Evolutionary conservation across 2,797 vertebrate species (phyloP).

Genomic region (Picus viridis): DNA sequence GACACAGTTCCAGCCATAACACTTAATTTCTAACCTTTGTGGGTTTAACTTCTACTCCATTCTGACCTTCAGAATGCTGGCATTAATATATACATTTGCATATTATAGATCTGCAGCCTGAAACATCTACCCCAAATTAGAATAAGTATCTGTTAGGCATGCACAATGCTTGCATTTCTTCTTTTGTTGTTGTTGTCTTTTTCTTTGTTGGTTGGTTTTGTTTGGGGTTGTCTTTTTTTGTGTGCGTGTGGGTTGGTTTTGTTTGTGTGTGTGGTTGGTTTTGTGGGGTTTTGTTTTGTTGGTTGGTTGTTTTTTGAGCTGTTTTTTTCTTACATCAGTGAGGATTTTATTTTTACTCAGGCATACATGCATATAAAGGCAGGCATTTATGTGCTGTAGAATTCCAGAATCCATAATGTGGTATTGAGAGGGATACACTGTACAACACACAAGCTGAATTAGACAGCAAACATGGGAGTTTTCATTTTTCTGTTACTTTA

Average conservation of each 20-base stretch:
- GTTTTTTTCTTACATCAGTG: not conserved
- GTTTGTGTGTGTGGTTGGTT: no score
- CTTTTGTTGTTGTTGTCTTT: fast-evolving
- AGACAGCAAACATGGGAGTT: not conserved
- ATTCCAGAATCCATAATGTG: not conserved
- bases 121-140: not conserved
- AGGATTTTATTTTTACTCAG: not conserved
- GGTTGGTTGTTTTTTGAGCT: no score
- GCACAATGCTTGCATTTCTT: not conserved
- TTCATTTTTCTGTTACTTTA: slow-evolving; percentile 17
- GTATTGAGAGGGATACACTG: not conserved
- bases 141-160: not conserved
- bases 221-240: fast-evolving
- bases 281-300: not conserved
- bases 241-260: no score
- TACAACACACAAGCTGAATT: not conserved
- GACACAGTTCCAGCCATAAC: slow-evolving; percentile 25
- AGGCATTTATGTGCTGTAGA: not conserved
- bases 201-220: no score
- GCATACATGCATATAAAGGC: not conserved
- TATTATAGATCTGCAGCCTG: slow-evolving; percentile 24
- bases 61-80: slow-evolving; percentile 31
- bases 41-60: slow-evolving; percentile 12
- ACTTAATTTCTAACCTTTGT: slow-evolving; percentile 59
- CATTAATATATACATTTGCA: slow-evolving; percentile 8